Evolutionary conservation across 1,140 invertebrate species (phyloP).

Genomic region (Achroia grisella): DNA sequence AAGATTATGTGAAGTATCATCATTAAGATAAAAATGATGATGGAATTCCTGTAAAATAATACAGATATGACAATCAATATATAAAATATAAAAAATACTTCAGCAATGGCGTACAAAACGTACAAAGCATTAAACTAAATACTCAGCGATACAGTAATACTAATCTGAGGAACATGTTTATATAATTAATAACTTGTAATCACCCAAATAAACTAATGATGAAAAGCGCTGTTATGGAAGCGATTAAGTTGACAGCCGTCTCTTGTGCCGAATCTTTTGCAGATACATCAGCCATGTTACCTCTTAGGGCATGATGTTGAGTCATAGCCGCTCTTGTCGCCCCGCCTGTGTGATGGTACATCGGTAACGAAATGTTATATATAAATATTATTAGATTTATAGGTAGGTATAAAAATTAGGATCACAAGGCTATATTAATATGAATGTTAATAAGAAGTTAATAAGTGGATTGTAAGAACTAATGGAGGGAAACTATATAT

Average conservation of each 20-base stretch:
- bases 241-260: conserved; percentile 92
- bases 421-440: too few species aligned
- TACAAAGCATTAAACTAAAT: too few species aligned
- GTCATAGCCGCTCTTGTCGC: conserved; percentile 94
- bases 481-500: too few species aligned
- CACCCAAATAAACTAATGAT: conserved; percentile 76
- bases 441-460: too few species aligned
- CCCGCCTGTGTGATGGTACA: conserved; percentile 67
- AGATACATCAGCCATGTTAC: conserved; percentile 94
- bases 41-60: conserved; percentile 28
- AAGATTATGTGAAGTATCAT: conserved; percentile 88
- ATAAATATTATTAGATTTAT: too few species aligned
- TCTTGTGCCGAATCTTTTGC: conserved; percentile 98
- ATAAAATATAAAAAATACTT: not conserved
- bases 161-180: too few species aligned
- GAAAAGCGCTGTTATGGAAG: conserved; percentile 84
- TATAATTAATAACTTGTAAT: not conserved
- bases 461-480: too few species aligned
- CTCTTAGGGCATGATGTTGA: conserved; percentile 90
- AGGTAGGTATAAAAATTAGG: too few species aligned
- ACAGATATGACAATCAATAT: too few species aligned
- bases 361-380: conserved; percentile 2
- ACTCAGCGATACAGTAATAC: too few species aligned
- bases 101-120: not conserved
- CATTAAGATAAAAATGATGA: conserved; percentile 70